Percentiles rank a stretch among this genome's conserved stretches.
Evolutionary conservation across 2,113 vertebrate genomes (phyloP).

Genomic region (Pomatorhinus ruficollis): DNA sequence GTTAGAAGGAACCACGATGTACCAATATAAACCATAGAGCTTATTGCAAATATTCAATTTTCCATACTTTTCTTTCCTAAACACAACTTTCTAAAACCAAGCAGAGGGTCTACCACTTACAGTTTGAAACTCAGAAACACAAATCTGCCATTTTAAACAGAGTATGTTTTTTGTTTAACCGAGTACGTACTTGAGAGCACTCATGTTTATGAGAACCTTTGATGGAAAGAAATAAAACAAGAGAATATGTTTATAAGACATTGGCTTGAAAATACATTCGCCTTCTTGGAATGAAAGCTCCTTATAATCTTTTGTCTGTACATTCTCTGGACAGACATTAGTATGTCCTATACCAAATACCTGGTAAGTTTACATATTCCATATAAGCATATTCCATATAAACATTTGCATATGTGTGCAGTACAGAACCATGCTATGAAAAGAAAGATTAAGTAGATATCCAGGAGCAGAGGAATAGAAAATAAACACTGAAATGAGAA

Average conservation of each 20-base stretch:
- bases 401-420: not conserved
- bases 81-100: not conserved
- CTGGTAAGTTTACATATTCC: not conserved
- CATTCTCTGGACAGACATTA: not conserved
- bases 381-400: not conserved
- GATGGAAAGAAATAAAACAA: constrained; percentile 14
- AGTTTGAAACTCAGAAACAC: not conserved
- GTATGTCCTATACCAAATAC: not conserved
- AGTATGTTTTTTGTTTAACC: constrained; percentile 23
- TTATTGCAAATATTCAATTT: not conserved
- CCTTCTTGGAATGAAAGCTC: not conserved
- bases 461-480: not conserved
- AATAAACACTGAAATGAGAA: not conserved
- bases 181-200: not conserved
- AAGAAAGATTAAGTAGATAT: not conserved
- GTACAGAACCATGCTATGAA: not conserved
- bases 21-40: not conserved
- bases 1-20: not conserved
- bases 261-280: not conserved
- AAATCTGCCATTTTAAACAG: constrained; percentile 28
- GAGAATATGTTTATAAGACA: constrained; percentile 38
- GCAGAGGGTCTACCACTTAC: not conserved
- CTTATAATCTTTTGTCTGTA: constrained; percentile 4
- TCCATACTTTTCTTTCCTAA: not conserved
- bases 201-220: not conserved